Conservation (phyloP, 2,797 vertebrate genomes). For the Lagocephalus sceleratus region DNA sequence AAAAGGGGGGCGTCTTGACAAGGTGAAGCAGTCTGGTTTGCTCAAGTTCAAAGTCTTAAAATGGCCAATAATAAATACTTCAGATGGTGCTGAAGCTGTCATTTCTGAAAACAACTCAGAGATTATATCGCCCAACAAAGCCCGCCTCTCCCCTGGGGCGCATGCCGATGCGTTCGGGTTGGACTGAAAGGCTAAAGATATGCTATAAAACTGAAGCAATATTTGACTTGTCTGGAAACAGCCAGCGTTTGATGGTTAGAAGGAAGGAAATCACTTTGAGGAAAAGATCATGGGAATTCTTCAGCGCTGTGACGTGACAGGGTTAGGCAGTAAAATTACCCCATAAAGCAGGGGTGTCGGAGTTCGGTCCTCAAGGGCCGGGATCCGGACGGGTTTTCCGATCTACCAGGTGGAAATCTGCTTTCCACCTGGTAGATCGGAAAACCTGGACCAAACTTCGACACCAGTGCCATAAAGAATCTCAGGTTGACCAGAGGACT, state of each 20-base stretch:
- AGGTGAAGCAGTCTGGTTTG: constrained; percentile 52
- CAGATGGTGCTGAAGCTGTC: constrained; percentile 60
- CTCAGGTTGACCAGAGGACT: not conserved
- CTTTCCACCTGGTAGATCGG: too few species aligned
- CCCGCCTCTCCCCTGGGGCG: constrained; percentile 45
- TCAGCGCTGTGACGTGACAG: constrained; percentile 16
- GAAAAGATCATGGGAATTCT: constrained; percentile 26
- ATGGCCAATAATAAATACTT: constrained; percentile 59
- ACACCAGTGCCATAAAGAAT: constrained; percentile 19
- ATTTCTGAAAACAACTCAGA: constrained; percentile 60
- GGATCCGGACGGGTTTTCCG: too few species aligned
- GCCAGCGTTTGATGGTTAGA: constrained; percentile 3
- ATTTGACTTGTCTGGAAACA: constrained; percentile 27
- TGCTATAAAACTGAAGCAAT: constrained; percentile 27
- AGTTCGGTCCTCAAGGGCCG: too few species aligned
- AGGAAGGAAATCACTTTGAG: constrained; percentile 33
- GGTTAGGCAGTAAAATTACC: constrained; percentile 19
- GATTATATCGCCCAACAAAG: constrained; percentile 37
- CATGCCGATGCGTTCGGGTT: constrained; percentile 33
- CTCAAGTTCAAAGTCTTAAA: constrained; percentile 67
- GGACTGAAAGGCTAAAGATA: constrained; percentile 12
- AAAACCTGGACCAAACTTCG: too few species aligned
- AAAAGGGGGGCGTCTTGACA: constrained; percentile 16
- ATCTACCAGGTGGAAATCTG: too few species aligned
- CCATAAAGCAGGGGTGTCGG: too few species aligned